phyloP scores from a whole-genome alignment of 2,888 invertebrate species.

The Sarcophaga caerulescens region DNA sequence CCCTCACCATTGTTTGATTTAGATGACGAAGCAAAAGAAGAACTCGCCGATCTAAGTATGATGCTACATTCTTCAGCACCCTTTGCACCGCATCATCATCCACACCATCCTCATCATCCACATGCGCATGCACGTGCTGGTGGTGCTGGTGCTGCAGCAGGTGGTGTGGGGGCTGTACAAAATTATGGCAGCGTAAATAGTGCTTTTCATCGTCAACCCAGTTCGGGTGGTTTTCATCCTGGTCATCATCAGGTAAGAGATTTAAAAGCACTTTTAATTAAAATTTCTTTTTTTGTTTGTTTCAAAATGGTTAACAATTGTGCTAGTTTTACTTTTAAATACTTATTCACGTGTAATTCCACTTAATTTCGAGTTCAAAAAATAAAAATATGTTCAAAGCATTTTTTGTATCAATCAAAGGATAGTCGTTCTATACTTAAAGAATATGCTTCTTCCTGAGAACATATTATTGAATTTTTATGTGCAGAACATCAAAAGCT shows the following conservation, averaged over 20 bases:
- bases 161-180: slow-evolving; percentile 72
- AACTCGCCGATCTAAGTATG: slow-evolving; percentile 78
- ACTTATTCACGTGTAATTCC: too few relatives aligned
- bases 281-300: not conserved
- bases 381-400: too few relatives aligned
- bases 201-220: slow-evolving; percentile 78
- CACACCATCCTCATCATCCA: slow-evolving; percentile 71
- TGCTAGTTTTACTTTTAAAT: too few relatives aligned
- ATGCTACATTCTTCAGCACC: slow-evolving; percentile 80
- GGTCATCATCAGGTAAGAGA: slow-evolving; percentile 77
- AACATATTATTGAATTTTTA: too few relatives aligned
- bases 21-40: slow-evolving; percentile 80
- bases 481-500: too few relatives aligned
- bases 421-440: too few relatives aligned
- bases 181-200: slow-evolving; percentile 77
- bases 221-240: slow-evolving; percentile 78
- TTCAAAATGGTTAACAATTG: not conserved
- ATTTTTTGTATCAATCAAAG: too few relatives aligned
- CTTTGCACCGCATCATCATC: slow-evolving; percentile 77
- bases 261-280: not conserved
- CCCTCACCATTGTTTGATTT: slow-evolving; percentile 80
- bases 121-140: slow-evolving; percentile 66
- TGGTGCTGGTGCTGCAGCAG: slow-evolving; percentile 67
- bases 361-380: too few relatives aligned
- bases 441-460: too few relatives aligned